These are phyloP conservation scores for Saccostrea cuccullata DNA, from an alignment of 1,140 invertebrate genomes.

Conservation along the genomic window DNA sequence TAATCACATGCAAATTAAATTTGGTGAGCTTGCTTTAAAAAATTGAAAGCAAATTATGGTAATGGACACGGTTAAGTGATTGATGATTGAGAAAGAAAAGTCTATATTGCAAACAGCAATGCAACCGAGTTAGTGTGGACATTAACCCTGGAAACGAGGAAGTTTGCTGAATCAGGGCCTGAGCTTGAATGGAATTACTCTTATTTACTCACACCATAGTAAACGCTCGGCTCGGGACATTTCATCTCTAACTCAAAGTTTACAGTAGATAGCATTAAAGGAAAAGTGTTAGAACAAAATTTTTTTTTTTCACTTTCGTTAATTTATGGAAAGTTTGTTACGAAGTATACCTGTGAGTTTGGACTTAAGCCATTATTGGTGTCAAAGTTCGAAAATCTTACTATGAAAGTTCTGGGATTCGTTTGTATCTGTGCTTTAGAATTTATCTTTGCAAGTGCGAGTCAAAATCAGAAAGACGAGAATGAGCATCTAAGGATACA, in stretches of 20 bases:
- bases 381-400: not conserved
- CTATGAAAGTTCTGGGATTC: not conserved
- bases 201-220: conserved; percentile 26
- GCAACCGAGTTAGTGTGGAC: not conserved
- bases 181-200: conserved; percentile 30
- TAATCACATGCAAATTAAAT: conserved; percentile 32
- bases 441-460: not conserved
- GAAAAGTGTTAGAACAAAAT: not conserved
- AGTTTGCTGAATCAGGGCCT: not conserved
- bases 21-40: conserved; percentile 15
- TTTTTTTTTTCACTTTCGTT: not conserved
- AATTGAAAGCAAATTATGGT: conserved; percentile 31
- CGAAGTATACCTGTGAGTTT: not conserved
- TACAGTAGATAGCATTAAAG: not conserved
- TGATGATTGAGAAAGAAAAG: not conserved
- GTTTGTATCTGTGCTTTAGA: not conserved
- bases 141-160: not conserved
- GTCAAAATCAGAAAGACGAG: not conserved
- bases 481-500: not conserved
- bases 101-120: conserved; percentile 14
- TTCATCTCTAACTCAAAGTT: not conserved
- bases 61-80: conserved; percentile 33
- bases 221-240: not conserved
- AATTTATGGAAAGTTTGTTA: conserved; percentile 11
- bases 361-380: not conserved